Evolutionary conservation across 2,888 invertebrate species (phyloP).

Genomic region (Brassicogethes aeneus): DNA sequence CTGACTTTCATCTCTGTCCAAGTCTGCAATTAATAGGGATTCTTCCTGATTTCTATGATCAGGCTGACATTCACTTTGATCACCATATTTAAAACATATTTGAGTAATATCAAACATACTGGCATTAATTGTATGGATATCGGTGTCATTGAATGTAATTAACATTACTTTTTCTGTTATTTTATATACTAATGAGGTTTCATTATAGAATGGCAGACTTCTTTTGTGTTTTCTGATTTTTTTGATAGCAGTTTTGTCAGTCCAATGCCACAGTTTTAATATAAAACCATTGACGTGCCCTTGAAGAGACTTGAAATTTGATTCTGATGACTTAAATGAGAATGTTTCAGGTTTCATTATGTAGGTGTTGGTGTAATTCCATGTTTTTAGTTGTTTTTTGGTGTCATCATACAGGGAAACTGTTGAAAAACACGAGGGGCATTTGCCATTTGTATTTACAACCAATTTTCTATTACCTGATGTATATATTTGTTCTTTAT

Average conservation of each 20-base stretch:
- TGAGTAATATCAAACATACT: slow-evolving; percentile 71
- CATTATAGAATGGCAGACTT: slow-evolving; percentile 18
- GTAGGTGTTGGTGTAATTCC: slow-evolving; percentile 58
- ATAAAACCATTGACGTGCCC: slow-evolving; percentile 63
- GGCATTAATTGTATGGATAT: slow-evolving; percentile 66
- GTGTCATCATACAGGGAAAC: slow-evolving; percentile 50
- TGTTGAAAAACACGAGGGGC: slow-evolving; percentile 60
- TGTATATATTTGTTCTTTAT: slow-evolving; percentile 48
- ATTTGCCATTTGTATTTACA: slow-evolving; percentile 62
- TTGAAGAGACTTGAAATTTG: slow-evolving; percentile 34
- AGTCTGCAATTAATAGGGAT: slow-evolving; percentile 63
- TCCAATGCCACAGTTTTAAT: slow-evolving; percentile 78
- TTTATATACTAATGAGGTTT: slow-evolving; percentile 17
- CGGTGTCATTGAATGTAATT: slow-evolving; percentile 64
- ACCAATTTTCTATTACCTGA: slow-evolving; percentile 56
- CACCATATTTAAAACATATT: slow-evolving; percentile 49
- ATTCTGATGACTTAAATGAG: slow-evolving; percentile 44
- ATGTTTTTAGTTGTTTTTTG: slow-evolving; percentile 28
- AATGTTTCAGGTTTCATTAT: slow-evolving; percentile 66
- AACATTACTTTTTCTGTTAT: slow-evolving; percentile 59
- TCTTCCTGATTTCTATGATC: slow-evolving; percentile 63
- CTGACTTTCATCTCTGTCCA: slow-evolving; percentile 66
- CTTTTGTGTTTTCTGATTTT: slow-evolving; percentile 18
- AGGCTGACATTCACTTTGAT: slow-evolving; percentile 55
- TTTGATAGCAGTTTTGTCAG: slow-evolving; percentile 27